A percentile compares a stretch with the other conserved stretches of the same genome.
Evolutionary conservation across 2,888 invertebrate species (phyloP).

Genomic region (Xanthorhoe designata): DNA sequence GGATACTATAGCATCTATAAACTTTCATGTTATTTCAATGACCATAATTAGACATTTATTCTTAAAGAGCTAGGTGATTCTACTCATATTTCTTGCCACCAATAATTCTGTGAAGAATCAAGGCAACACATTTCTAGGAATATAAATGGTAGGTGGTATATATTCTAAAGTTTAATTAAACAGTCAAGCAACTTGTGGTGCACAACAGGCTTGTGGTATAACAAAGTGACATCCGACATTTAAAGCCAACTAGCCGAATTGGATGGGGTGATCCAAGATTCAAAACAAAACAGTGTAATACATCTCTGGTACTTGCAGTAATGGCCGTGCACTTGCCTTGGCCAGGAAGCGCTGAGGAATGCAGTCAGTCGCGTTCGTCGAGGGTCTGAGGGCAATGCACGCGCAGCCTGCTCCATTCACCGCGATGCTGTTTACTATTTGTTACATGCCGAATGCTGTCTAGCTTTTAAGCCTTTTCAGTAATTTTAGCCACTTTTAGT

Average conservation of each 20-base stretch:
- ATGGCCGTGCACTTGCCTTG: conserved; percentile 83
- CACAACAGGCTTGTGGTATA: too few species aligned
- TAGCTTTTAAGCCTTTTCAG: too few species aligned
- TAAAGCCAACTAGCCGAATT: background rate
- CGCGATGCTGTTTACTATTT: conserved; percentile 71
- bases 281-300: conserved; percentile 26
- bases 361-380: conserved; percentile 83
- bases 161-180: too few species aligned
- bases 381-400: conserved; percentile 76
- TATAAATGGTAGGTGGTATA: too few species aligned
- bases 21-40: background rate
- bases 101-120: too few species aligned
- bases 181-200: background rate
- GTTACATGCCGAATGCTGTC: conserved; percentile 28
- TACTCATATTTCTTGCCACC: too few species aligned
- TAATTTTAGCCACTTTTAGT: too few species aligned
- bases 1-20: background rate
- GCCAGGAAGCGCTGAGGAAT: conserved; percentile 85
- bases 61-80: too few species aligned
- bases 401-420: conserved; percentile 78
- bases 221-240: background rate
- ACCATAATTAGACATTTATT: background rate
- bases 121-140: too few species aligned
- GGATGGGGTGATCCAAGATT: conserved; percentile 1
- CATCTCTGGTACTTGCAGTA: conserved; percentile 67